Evolutionary conservation across 1,140 invertebrate species (phyloP).

Genomic region (Lepidotrigona ventralis): DNA sequence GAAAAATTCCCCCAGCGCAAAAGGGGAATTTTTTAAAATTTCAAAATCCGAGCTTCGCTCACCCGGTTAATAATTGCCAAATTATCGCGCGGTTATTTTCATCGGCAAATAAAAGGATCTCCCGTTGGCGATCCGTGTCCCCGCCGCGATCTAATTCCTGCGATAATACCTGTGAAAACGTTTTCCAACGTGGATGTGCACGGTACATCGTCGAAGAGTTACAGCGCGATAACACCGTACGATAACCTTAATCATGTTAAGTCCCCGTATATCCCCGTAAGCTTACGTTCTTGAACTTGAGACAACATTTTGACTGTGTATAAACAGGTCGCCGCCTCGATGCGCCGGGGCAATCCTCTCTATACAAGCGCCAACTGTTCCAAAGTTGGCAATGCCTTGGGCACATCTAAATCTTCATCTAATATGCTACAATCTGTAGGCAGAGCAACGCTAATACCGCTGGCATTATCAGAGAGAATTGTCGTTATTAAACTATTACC

Average conservation of each 20-base stretch:
- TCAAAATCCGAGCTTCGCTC: no score
- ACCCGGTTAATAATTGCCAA: no score
- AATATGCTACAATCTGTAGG: constrained; percentile 26
- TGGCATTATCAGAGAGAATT: constrained; percentile 37
- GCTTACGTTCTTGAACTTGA: constrained; percentile 41
- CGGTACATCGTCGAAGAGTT: neutral
- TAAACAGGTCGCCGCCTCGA: neutral
- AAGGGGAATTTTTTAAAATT: no score
- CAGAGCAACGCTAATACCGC: constrained; percentile 16
- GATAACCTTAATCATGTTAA: constrained; percentile 23
- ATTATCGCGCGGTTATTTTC: neutral
- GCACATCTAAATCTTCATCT: constrained; percentile 40
- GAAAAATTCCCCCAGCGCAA: no score
- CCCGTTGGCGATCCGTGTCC: no score
- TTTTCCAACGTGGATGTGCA: neutral
- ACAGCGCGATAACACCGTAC: neutral
- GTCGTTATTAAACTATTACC: constrained; percentile 44
- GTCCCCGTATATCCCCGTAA: neutral
- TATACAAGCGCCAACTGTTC: neutral
- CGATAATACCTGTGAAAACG: neutral
- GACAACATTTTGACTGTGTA: constrained; percentile 26
- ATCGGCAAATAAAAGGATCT: neutral
- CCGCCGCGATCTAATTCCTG: no score
- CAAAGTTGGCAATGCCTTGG: constrained; percentile 30
- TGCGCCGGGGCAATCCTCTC: neutral